Percentiles rank a stretch among this genome's conserved stretches.
phyloP scores from a whole-genome alignment of 1,140 invertebrate genomes.

The Aphidius gifuensis region DNA sequence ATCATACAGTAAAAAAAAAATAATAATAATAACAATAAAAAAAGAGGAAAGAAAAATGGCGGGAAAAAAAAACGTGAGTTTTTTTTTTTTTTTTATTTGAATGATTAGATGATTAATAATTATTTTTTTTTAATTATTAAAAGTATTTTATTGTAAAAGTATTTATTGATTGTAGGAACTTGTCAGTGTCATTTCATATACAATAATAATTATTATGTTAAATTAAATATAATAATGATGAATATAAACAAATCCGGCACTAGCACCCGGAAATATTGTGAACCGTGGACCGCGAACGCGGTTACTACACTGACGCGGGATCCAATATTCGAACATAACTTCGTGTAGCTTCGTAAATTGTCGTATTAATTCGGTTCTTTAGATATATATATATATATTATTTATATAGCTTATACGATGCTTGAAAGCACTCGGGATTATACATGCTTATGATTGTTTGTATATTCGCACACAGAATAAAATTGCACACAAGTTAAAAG shows the following conservation, averaged over 20 bases:
- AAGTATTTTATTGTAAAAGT: too few relatives aligned
- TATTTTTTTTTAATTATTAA: too few relatives aligned
- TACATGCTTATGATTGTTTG: too few relatives aligned
- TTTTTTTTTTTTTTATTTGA: too few relatives aligned
- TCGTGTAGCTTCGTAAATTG: conserved; percentile 45
- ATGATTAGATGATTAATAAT: too few relatives aligned
- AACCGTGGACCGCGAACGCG: conserved; percentile 57
- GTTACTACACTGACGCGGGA: conserved; percentile 56
- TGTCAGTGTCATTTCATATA: neutral
- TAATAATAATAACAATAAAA: neutral
- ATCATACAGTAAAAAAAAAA: conserved; percentile 2
- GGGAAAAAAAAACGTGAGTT: too few relatives aligned
- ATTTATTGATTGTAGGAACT: too few relatives aligned
- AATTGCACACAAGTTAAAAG: too few relatives aligned
- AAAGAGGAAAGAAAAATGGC: neutral
- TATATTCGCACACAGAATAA: too few relatives aligned
- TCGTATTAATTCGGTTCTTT: conserved; percentile 36
- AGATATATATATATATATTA: conserved; percentile 30
- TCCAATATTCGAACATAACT: conserved; percentile 51
- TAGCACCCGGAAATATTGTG: conserved; percentile 47
- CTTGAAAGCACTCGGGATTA: conserved; percentile 14
- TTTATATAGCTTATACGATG: conserved; percentile 18
- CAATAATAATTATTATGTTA: neutral
- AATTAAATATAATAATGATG: neutral
- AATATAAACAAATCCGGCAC: conserved; percentile 28